phyloP scores from a whole-genome alignment of 2,888 invertebrate species.

The Diaphora mendica region DNA sequence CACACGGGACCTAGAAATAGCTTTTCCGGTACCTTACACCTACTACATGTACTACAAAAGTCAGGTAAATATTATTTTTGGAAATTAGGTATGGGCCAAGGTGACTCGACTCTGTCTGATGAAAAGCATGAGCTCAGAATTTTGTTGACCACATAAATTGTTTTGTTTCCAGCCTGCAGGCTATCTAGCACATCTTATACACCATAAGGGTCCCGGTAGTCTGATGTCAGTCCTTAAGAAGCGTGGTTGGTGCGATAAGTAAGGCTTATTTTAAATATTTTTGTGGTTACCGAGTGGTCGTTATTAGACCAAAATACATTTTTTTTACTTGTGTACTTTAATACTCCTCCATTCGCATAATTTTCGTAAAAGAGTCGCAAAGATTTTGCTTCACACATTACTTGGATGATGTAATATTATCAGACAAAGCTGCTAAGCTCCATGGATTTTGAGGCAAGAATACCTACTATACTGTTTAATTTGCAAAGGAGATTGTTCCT shows the following conservation, averaged over 20 bases:
- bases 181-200: constrained; percentile 96
- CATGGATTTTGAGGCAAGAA: neutral
- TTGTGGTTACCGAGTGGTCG: neutral
- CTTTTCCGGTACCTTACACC: constrained; percentile 96
- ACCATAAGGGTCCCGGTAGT: constrained; percentile 98
- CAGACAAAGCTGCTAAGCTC: neutral
- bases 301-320: too few species aligned
- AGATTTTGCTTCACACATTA: neutral
- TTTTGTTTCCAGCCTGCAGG: constrained; percentile 90
- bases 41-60: constrained; percentile 91
- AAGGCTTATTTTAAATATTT: constrained; percentile 30
- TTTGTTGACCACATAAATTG: neutral
- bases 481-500: neutral
- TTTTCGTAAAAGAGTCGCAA: too few species aligned
- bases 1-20: constrained; percentile 92
- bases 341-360: too few species aligned
- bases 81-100: too few species aligned
- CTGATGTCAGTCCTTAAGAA: constrained; percentile 95
- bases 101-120: too few species aligned
- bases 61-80: constrained; percentile 85
- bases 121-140: too few species aligned
- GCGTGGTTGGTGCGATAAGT: constrained; percentile 96
- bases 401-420: neutral
- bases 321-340: too few species aligned
- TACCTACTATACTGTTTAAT: neutral